These are phyloP conservation scores for Nasonia oneida DNA, from an alignment of 2,888 invertebrate genomes.

Conservation along the genomic window DNA sequence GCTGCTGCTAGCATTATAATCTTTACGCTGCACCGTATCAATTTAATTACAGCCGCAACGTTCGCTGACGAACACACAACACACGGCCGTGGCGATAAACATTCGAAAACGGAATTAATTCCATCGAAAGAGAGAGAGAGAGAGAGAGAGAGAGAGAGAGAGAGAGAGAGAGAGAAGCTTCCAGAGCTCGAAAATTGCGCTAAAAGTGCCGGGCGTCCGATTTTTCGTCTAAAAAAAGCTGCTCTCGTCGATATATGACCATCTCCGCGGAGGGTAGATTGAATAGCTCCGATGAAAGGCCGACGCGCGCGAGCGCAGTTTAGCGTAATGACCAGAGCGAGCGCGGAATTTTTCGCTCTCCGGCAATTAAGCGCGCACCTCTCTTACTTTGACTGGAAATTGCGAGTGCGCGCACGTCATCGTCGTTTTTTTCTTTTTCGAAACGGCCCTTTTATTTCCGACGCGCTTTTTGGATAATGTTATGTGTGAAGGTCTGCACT, in stretches of 20 bases:
- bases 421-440: background rate
- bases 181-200: too few species aligned
- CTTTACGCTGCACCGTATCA: too few species aligned
- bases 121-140: too few species aligned
- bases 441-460: background rate
- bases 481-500: background rate
- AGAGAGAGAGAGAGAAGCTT: too few species aligned
- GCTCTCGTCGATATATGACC: background rate
- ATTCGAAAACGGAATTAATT: too few species aligned
- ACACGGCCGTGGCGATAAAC: too few species aligned
- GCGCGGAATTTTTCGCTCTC: conserved; percentile 5
- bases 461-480: background rate
- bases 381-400: background rate
- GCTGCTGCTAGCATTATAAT: too few species aligned
- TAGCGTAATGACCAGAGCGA: conserved; percentile 6
- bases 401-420: background rate
- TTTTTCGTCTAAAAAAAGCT: too few species aligned
- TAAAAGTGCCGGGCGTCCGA: too few species aligned
- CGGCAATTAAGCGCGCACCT: background rate
- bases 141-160: too few species aligned
- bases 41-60: too few species aligned
- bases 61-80: too few species aligned
- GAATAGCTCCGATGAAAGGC: conserved; percentile 1
- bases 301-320: background rate
- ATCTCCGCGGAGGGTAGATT: background rate